Percentiles rank a stretch among this genome's conserved stretches.
Conservation (phyloP, 2,888 invertebrate species). For the Meghimatium bilineatum region DNA sequence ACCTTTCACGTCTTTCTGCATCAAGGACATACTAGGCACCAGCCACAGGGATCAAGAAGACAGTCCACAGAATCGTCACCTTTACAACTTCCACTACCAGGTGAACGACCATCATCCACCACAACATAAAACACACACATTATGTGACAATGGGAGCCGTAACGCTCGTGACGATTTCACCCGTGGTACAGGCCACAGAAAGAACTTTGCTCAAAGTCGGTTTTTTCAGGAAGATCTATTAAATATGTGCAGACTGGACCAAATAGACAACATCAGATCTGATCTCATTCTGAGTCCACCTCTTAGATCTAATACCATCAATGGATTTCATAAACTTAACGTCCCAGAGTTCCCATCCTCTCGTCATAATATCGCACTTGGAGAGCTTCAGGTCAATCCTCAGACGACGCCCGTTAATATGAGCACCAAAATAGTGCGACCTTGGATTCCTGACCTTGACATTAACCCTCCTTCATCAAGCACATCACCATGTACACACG, state of each 20-base stretch:
- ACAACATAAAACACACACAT: background rate
- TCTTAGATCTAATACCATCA: background rate
- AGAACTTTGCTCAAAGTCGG: background rate
- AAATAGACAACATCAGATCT: background rate
- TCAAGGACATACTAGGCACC: slow-evolving; percentile 67
- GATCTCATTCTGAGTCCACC: background rate
- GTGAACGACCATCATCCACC: background rate
- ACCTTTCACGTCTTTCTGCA: slow-evolving; percentile 71
- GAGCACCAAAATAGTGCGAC: slow-evolving; percentile 63
- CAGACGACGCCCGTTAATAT: slow-evolving; percentile 37
- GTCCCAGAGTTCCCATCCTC: background rate
- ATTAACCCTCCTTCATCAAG: background rate
- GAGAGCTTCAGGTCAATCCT: slow-evolving; percentile 16
- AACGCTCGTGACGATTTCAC: background rate
- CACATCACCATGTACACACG: slow-evolving; percentile 22
- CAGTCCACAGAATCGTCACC: background rate
- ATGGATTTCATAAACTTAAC: background rate
- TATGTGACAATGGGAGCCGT: background rate
- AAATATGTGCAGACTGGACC: slow-evolving; percentile 2
- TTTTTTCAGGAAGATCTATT: slow-evolving; percentile 18
- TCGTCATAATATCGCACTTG: background rate
- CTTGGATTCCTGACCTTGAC: slow-evolving; percentile 58
- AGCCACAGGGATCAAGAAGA: background rate
- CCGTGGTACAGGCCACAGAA: background rate
- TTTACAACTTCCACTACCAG: background rate